These are phyloP conservation scores for Glaucopsyche alexis DNA, from an alignment of 2,888 invertebrate genomes.

Conservation along the genomic window DNA sequence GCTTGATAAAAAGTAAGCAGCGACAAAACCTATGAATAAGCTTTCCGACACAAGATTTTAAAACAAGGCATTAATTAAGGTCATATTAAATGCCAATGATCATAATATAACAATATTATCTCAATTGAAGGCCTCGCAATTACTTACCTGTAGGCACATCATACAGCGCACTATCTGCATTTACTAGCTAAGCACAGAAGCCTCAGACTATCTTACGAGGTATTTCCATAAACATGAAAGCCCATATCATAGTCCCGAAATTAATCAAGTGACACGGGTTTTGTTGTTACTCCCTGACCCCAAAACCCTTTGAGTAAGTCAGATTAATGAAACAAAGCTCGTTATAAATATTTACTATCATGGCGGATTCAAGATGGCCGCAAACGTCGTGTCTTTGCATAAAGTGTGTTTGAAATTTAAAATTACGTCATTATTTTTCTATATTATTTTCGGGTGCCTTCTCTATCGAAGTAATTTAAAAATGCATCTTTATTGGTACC, in stretches of 20 bases:
- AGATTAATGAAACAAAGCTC: slow-evolving; percentile 27
- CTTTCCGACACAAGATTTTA: too few species aligned
- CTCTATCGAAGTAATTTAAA: too few species aligned
- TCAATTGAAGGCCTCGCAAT: too few species aligned
- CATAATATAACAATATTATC: too few species aligned
- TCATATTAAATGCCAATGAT: too few species aligned
- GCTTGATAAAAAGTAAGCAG: too few species aligned
- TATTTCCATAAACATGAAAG: slow-evolving; percentile 27
- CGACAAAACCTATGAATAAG: too few species aligned
- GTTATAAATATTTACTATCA: slow-evolving; percentile 27
- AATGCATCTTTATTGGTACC: too few species aligned
- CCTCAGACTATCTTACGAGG: not conserved
- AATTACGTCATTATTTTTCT: not conserved
- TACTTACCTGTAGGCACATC: not conserved
- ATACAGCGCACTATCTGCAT: not conserved
- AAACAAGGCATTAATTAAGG: too few species aligned
- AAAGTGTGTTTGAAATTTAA: slow-evolving; percentile 2
- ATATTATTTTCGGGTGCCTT: not conserved
- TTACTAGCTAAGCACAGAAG: not conserved
- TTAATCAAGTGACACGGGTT: slow-evolving; percentile 27
- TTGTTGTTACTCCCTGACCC: slow-evolving; percentile 23
- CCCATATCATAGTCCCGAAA: slow-evolving; percentile 20
- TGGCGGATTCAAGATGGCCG: slow-evolving; percentile 21
- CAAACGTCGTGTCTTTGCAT: not conserved
- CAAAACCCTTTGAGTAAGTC: slow-evolving; percentile 23